These are phyloP conservation scores for Cygnus atratus DNA, from an alignment of 2,113 vertebrate genomes.

Conservation along the genomic window DNA sequence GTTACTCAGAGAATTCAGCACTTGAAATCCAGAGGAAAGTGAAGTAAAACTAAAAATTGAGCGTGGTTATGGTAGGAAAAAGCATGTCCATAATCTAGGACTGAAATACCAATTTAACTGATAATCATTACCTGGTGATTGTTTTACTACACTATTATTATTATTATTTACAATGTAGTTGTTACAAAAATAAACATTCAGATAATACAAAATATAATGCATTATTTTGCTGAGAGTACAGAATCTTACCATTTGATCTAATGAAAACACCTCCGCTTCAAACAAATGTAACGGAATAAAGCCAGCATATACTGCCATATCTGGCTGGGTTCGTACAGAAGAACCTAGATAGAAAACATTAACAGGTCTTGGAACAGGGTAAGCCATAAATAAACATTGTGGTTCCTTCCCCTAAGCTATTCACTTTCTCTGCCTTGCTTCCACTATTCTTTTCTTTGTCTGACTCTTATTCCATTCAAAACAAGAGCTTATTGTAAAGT, in stretches of 20 bases:
- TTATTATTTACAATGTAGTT: not conserved
- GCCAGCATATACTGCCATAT: slow-evolving; percentile 81
- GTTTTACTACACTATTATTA: not conserved
- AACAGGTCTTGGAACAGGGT: not conserved
- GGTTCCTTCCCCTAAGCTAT: not conserved
- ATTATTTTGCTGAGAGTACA: not conserved
- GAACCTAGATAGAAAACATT: slow-evolving; percentile 60
- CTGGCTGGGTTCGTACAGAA: slow-evolving; percentile 39
- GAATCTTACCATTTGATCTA: slow-evolving; percentile 83
- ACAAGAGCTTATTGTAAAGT: not conserved
- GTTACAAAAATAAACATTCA: not conserved
- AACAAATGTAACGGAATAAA: slow-evolving; percentile 79
- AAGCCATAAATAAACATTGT: not conserved
- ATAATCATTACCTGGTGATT: not conserved
- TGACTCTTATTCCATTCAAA: not conserved
- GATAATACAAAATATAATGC: not conserved
- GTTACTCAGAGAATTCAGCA: not conserved
- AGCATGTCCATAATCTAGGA: not conserved
- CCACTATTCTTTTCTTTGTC: not conserved
- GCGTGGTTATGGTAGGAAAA: not conserved
- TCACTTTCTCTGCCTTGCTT: not conserved
- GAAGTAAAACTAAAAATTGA: not conserved
- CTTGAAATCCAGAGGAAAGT: not conserved
- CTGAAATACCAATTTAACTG: not conserved
- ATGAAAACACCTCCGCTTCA: slow-evolving; percentile 77